These are phyloP conservation scores for Zaprionus tsacasi DNA, from an alignment of 1,140 invertebrate genomes.

Conservation along the genomic window DNA sequence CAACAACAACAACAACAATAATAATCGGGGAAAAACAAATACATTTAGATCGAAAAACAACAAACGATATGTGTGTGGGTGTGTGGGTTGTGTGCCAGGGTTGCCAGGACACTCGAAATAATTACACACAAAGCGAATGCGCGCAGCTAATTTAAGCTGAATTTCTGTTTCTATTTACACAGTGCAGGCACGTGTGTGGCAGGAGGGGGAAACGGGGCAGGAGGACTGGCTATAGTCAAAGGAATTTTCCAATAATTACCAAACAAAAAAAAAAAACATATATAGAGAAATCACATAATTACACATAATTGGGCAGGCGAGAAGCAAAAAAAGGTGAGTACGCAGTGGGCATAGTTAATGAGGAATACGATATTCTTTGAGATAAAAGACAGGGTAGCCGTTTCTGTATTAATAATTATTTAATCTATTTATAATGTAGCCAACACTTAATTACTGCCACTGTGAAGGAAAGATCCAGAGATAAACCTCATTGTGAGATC, in stretches of 20 bases:
- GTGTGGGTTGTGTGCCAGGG: conserved; percentile 15
- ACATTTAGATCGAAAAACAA: conserved; percentile 47
- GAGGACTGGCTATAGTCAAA: conserved; percentile 21
- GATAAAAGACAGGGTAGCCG: conserved; percentile 8
- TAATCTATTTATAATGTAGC: conserved; percentile 55
- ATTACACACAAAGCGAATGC: conserved; percentile 37
- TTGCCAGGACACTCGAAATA: conserved; percentile 71
- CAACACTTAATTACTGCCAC: conserved; percentile 57
- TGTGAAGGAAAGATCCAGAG: background rate
- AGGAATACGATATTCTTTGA: conserved; percentile 17
- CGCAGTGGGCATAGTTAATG: conserved; percentile 62
- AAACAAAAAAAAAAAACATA: conserved; percentile 26
- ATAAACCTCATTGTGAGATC: conserved; percentile 38
- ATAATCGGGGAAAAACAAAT: conserved; percentile 43
- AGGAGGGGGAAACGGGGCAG: background rate
- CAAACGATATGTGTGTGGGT: background rate
- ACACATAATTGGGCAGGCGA: conserved; percentile 63
- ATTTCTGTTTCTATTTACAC: conserved; percentile 64
- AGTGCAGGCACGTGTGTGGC: conserved; percentile 53
- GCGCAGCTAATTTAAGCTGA: conserved; percentile 51
- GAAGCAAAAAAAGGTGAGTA: conserved; percentile 29
- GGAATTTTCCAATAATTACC: conserved; percentile 76
- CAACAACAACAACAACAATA: background rate
- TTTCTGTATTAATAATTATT: conserved; percentile 66
- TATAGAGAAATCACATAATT: conserved; percentile 68